Base-by-base conservation (phyloP, 1,140 invertebrate genomes). In the Dendrolimus punctatus region DNA sequence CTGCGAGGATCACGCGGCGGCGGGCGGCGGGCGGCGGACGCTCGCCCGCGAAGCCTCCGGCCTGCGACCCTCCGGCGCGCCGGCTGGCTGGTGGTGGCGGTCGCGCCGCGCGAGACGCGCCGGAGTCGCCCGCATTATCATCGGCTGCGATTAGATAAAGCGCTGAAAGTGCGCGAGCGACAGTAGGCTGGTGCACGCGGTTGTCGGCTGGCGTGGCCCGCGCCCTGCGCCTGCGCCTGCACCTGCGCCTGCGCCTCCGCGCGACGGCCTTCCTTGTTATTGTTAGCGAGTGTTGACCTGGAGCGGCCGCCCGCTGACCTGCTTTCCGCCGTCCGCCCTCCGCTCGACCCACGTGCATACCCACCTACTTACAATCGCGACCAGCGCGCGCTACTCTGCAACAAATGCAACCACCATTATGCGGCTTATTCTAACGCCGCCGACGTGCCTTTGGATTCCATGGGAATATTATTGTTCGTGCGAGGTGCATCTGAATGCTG, bases 111-210 rank as follows among this genome's bases (percentile, higher is more conserved):
- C 43, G 53, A 50, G 53, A 58, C 62, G 55, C 51, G 66, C 68
- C 63, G 66, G 66, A 59, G 60, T 57, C 64, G 65, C 57, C 39
- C 57, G 64, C 57, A 68, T 70, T 74, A 74, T 73, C 75, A 66
- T 66, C 71, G 2, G 46, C 63, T 41, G 53, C 73, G 76, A 77
- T 76, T 74, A 77, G 76, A 80, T 77, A 76, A 74, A 73, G 73
- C 68, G 71, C 68, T 69, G 57, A 64, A 65, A 71, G 44, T 58
- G 51, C 50, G 51, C 51, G 51, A 23, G 37, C 60, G 60, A 64
- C 73, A 67, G 71, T 68, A 68, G 68, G 60, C 53, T 39, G 53
- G 45, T 60, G 61, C 61, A 65, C 56, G 56, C 51, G 52, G 39
- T 6, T 39, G 48, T 36, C 47, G 9, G 46, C 63, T 61, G 57